Percentiles rank a stretch among this genome's conserved stretches.
Conservation (phyloP, 2,888 invertebrate genomes). For the Galeopsomyia nigrocyanea region DNA sequence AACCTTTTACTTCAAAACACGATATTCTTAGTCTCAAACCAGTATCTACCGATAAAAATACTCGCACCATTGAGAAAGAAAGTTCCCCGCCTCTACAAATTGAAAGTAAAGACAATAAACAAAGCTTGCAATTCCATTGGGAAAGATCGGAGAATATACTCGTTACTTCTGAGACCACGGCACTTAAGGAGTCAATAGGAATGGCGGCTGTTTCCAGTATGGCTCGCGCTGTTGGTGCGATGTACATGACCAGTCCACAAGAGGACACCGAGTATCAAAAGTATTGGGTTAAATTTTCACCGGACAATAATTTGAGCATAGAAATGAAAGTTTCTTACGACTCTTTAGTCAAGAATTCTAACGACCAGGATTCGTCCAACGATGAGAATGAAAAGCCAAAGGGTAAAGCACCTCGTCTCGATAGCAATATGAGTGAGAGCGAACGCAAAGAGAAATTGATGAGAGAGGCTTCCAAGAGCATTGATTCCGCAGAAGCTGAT, state of each 20-base stretch:
- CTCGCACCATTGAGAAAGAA: slow-evolving; percentile 62
- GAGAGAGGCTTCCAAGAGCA: slow-evolving; percentile 72
- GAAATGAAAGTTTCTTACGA: slow-evolving; percentile 31
- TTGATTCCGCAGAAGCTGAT: slow-evolving; percentile 71
- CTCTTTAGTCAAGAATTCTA: slow-evolving; percentile 1
- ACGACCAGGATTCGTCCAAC: neutral
- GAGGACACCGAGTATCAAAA: slow-evolving; percentile 31
- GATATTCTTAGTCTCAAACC: slow-evolving; percentile 73
- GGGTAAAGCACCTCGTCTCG: slow-evolving; percentile 36
- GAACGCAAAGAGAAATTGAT: slow-evolving; percentile 60
- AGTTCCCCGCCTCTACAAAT: neutral
- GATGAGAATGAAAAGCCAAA: slow-evolving; percentile 30
- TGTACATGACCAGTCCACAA: slow-evolving; percentile 4
- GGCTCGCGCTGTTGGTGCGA: slow-evolving; percentile 7
- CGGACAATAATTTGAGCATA: slow-evolving; percentile 22
- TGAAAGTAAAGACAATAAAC: slow-evolving; percentile 28
- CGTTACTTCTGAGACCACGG: neutral
- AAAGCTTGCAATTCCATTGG: slow-evolving; percentile 33
- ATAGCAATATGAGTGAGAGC: slow-evolving; percentile 9
- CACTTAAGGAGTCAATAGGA: slow-evolving; percentile 16
- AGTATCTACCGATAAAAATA: slow-evolving; percentile 56
- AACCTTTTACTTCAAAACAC: slow-evolving; percentile 77
- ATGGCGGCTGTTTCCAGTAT: slow-evolving; percentile 17
- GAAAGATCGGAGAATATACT: neutral
- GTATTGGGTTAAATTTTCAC: slow-evolving; percentile 28